Percentiles rank a stretch among this genome's conserved stretches.
Evolutionary conservation across 2,797 vertebrate species (phyloP).

Genomic region (Salarias fasciatus): DNA sequence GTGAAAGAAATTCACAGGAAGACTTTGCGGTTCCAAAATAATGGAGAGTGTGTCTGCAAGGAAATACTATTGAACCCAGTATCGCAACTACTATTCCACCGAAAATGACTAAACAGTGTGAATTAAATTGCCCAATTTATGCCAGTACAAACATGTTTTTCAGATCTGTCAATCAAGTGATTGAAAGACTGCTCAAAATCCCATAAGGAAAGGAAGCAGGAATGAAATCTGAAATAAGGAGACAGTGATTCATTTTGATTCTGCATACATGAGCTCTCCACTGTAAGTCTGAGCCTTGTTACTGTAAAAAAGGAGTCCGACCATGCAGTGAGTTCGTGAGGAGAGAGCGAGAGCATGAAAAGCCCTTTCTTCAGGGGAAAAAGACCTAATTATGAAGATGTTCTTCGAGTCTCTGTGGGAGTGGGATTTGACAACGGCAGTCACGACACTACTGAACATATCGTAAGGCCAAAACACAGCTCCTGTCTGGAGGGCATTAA

Average conservation of each 20-base stretch:
- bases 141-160: too few species aligned
- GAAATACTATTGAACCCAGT: not conserved
- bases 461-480: slow-evolving; percentile 7
- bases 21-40: too few species aligned
- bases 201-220: too few species aligned
- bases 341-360: slow-evolving; percentile 17
- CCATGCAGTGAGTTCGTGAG: not conserved
- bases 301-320: slow-evolving; percentile 1
- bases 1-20: slow-evolving; percentile 18
- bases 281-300: too few species aligned
- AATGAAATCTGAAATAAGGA: too few species aligned
- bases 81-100: not conserved
- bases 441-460: slow-evolving; percentile 5
- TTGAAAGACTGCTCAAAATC: too few species aligned
- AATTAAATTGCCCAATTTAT: too few species aligned
- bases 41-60: not conserved
- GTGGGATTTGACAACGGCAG: slow-evolving; percentile 28
- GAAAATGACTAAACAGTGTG: not conserved
- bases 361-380: slow-evolving; percentile 22
- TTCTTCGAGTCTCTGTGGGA: slow-evolving; percentile 22
- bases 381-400: slow-evolving; percentile 9
- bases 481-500: slow-evolving; percentile 18
- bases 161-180: too few species aligned
- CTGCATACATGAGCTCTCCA: too few species aligned
- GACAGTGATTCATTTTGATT: too few species aligned